Base-by-base conservation (phyloP, 2,113 vertebrate genomes). In the Ceyx melanurus region DNA sequence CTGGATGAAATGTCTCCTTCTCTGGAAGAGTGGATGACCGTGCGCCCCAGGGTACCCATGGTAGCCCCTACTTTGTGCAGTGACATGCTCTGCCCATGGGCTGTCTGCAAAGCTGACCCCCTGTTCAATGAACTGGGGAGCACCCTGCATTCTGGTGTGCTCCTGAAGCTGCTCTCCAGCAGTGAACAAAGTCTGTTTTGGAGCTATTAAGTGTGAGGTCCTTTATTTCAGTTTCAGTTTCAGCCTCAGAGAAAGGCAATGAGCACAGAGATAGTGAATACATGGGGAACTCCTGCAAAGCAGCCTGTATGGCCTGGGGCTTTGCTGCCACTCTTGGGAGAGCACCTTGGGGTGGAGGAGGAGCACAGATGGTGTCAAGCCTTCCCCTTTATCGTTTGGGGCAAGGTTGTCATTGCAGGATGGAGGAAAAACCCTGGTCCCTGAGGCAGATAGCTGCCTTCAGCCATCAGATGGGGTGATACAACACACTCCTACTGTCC, bases 11-110 rank as follows among this genome's bases (percentile, higher is more conserved):
- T 11, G 2, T 25, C 89, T 50, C 48, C 11, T 16, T 45, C 28
- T 60, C 17, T 19, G 18, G 19, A 42, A 21, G 6, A 0, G 0
- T 11, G 25, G 14, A 8, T 54, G 71, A 3, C 19, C 28, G 23
- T 0, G 0, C 3, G 1, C 2, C 11, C 22, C 1, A 5, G 10
- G 7, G 1, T 26, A 17, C 0, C 2, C 21, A 31, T 21, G 37
- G 31, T 8, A 78, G 61, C 8, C 23, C 42, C 23, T 12, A 1
- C 25, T 56, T 35, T 12, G 25, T 3, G 2, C 5, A 13, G 31
- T 33, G 56, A 37, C 15, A 3, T 13, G 1, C 16, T 58, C 45
- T 66, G 31, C 35, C 16, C 0, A 0, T 9, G 37, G 48, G 23
- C 21, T 61, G 40, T 25, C 45, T 35, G 53, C 33, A 29, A 20